A percentile compares a stretch with the other conserved stretches of the same genome.
Conservation (phyloP, 2,113 vertebrate species). For the Ciconia maguari region DNA sequence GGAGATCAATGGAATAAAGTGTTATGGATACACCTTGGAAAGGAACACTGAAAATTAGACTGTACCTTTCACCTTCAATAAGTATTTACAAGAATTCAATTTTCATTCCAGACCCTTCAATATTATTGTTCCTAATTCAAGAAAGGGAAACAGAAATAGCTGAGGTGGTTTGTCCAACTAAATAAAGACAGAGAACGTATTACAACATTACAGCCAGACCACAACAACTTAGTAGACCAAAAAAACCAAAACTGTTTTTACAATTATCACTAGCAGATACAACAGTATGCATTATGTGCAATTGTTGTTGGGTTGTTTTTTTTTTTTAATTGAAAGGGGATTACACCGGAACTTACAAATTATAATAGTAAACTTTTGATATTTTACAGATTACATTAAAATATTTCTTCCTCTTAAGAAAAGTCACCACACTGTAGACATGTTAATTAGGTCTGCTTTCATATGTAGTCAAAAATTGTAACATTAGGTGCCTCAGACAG, state of each 20-base stretch:
- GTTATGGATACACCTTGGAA: neutral
- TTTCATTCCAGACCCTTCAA: neutral
- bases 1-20: neutral
- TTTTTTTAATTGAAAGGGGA: neutral
- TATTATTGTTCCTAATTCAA: neutral
- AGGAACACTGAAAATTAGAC: neutral
- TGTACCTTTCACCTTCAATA: neutral
- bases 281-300: fast-evolving
- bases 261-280: neutral
- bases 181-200: neutral
- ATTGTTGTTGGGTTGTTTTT: neutral
- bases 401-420: neutral
- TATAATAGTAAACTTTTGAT: neutral
- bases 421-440: neutral
- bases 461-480: neutral
- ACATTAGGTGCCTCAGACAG: neutral
- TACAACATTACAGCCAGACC: neutral
- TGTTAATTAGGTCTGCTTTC: neutral
- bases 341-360: neutral
- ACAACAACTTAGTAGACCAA: neutral
- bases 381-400: neutral
- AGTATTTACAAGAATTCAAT: neutral
- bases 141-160: neutral
- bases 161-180: neutral
- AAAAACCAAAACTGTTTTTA: neutral